Evolutionary conservation across 2,888 invertebrate species (phyloP).

Genomic region (Theretra japonica): DNA sequence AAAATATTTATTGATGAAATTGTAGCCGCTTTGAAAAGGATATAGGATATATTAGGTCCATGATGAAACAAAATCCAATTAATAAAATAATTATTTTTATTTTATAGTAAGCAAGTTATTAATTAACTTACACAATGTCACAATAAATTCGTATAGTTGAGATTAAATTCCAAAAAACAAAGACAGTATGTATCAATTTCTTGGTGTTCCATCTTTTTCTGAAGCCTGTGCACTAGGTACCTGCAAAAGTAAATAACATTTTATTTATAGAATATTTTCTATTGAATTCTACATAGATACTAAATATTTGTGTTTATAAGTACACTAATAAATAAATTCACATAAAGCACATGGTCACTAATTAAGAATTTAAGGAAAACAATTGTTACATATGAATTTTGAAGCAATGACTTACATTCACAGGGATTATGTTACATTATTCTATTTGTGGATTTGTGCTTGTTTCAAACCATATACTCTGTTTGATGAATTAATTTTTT

Average conservation of each 20-base stretch:
- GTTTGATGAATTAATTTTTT: too few relatives aligned
- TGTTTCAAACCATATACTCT: too few relatives aligned
- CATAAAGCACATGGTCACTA: too few relatives aligned
- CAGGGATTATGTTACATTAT: too few relatives aligned
- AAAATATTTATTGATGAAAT: too few relatives aligned
- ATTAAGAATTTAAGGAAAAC: too few relatives aligned
- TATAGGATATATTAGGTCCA: too few relatives aligned
- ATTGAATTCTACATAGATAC: not conserved
- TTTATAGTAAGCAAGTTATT: not conserved
- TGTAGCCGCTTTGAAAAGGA: too few relatives aligned
- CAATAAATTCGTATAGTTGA: constrained; percentile 8
- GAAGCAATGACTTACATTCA: too few relatives aligned
- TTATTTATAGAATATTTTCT: not conserved
- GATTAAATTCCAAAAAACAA: constrained; percentile 1
- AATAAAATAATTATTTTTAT: not conserved
- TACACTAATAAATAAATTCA: too few relatives aligned
- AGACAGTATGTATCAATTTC: not conserved
- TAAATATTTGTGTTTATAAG: not conserved
- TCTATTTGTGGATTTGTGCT: too few relatives aligned
- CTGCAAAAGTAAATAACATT: not conserved
- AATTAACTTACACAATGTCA: constrained; percentile 4
- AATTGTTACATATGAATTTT: too few relatives aligned
- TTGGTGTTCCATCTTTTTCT: constrained; percentile 18
- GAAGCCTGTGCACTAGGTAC: constrained; percentile 6
- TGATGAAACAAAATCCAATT: not conserved